Conservation (phyloP, 1,140 invertebrate species). For the Hyles vespertilio region DNA sequence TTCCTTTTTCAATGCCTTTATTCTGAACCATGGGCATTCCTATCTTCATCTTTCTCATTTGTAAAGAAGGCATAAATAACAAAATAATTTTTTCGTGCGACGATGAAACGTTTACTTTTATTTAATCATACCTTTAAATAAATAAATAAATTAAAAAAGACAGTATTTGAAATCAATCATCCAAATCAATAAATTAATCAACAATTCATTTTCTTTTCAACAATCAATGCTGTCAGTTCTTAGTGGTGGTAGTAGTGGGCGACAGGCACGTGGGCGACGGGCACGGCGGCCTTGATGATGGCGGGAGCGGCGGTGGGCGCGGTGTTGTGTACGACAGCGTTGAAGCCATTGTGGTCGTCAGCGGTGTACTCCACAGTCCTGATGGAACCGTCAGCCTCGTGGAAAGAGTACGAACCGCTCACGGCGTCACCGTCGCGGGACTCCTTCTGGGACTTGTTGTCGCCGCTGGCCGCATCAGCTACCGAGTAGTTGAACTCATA, state of each 20-base stretch:
- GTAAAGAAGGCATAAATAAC: too few species aligned
- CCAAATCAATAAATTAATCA: conserved; percentile 43
- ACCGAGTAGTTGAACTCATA: conserved; percentile 75
- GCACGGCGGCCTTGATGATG: conserved; percentile 15
- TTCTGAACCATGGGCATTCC: too few species aligned
- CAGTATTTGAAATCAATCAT: conserved; percentile 2
- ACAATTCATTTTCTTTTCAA: conserved; percentile 21
- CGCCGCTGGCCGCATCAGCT: conserved; percentile 63
- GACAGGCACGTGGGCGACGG: conserved; percentile 26
- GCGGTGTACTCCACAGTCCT: conserved; percentile 74
- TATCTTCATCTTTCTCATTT: too few species aligned
- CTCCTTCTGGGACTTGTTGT: conserved; percentile 74
- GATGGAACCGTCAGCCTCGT: conserved; percentile 75
- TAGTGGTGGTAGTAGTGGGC: conserved; percentile 45
- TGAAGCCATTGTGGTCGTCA: conserved; percentile 75
- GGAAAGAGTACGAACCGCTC: conserved; percentile 75
- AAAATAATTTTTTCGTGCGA: too few species aligned
- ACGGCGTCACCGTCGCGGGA: conserved; percentile 71
- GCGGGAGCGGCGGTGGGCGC: conserved; percentile 44
- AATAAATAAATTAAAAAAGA: not conserved
- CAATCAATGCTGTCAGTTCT: conserved; percentile 1
- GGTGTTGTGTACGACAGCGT: conserved; percentile 76
- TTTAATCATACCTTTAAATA: too few species aligned
- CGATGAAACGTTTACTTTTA: too few species aligned
- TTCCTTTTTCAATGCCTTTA: too few species aligned